Base-by-base conservation (phyloP, 2,113 vertebrate species). In the Chascanopsetta lugubris region DNA sequence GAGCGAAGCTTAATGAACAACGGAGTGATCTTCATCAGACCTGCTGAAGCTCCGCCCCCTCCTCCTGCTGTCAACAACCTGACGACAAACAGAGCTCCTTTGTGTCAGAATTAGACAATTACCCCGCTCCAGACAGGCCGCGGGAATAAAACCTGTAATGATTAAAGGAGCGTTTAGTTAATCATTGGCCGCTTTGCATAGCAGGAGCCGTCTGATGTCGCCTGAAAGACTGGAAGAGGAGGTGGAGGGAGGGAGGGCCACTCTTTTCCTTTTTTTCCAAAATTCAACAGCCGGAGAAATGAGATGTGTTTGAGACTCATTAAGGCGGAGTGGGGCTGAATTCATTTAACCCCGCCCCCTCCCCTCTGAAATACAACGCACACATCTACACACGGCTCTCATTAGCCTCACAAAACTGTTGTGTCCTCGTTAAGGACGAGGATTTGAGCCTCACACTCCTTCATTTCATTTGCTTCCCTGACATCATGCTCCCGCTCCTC, bases 131-230 rank as follows among this genome's bases (percentile, higher is more conserved):
- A 82, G 84, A 79, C 68, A 34, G 56, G 40, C 53, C 12, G 30
- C 22, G 51, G 69, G 54, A 61, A 68, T 71, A 60, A 76, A 75
- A 59, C 48, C 67, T 65, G 64, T 72, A 79, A 82, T 77, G 69
- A 82, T 84, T 80, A 82, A 85, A 77, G 80, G 66, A 58, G 25
- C 55, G 72, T 64, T 79, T 62, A 69, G 80, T 80, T 72, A 85
- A 80, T 85, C 59, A 85, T 78, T 78, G 67, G 45, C 67, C 60
- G 59, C 69, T 85, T 74, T 74, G 59, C 60, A 71, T 64, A 63
- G 75, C 51, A 55, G 62, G n/a, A 77, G 22, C 58, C 40, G 59
- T 79, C 71, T 77, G 49, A 62, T 75, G 73, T 60, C 20, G 57
- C 65, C 63, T 51, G 65, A 65, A 75, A 66, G 73, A 72, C 64